Percentiles rank a stretch among this genome's conserved stretches.
Evolutionary conservation across 1,140 invertebrate species (phyloP).

Genomic region (Drosophila rhopaloa): DNA sequence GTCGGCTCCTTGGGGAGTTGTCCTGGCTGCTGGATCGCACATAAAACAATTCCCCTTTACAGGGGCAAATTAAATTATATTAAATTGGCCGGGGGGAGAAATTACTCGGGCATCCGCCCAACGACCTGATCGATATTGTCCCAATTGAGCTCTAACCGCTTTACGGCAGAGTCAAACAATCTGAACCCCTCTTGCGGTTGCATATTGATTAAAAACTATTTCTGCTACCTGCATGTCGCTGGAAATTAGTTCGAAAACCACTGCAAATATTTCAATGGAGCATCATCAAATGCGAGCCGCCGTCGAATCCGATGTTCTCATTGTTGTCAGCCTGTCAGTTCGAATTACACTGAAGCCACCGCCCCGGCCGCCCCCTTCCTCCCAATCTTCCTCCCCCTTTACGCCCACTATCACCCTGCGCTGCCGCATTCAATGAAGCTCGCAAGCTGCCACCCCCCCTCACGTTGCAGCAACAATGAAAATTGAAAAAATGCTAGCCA

Average conservation of each 20-base stretch:
- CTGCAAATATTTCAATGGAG: constrained; percentile 36
- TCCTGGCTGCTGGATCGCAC: constrained; percentile 8
- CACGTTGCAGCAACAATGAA: constrained; percentile 29
- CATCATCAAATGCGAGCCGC: constrained; percentile 43
- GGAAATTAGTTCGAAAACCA: constrained; percentile 37
- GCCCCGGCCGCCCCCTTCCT: constrained; percentile 4
- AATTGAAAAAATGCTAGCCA: constrained; percentile 64
- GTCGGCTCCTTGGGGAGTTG: constrained; percentile 21
- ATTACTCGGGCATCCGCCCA: constrained; percentile 24
- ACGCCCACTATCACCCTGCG: neutral
- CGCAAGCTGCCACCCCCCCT: constrained; percentile 18
- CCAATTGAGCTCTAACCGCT: constrained; percentile 16
- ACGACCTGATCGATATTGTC: constrained; percentile 30
- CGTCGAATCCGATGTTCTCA: constrained; percentile 25
- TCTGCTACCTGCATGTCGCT: constrained; percentile 1
- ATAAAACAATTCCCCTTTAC: constrained; percentile 73
- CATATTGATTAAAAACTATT: constrained; percentile 19
- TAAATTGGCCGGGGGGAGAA: constrained; percentile 34
- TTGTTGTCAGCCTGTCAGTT: constrained; percentile 58
- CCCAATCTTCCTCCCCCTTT: constrained; percentile 25
- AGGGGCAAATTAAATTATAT: constrained; percentile 59
- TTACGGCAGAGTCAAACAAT: constrained; percentile 37
- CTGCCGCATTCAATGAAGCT: constrained; percentile 31
- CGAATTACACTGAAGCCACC: constrained; percentile 59
- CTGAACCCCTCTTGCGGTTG: constrained; percentile 46